Evolutionary conservation across 2,113 vertebrate genomes (phyloP).

Genomic region (Myiagra hebetior): DNA sequence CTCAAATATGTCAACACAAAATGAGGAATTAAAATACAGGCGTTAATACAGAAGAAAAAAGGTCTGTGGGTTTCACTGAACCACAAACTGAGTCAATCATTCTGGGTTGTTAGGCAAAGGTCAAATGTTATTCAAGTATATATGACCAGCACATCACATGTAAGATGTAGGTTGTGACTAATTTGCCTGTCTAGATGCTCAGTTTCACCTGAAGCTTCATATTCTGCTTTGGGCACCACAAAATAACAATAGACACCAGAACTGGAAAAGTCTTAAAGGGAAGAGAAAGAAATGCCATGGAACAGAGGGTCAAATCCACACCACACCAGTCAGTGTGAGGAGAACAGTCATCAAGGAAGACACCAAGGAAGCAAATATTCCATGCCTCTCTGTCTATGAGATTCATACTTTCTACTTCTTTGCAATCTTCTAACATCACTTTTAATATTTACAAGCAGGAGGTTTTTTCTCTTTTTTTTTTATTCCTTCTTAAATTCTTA

Average conservation of each 20-base stretch:
- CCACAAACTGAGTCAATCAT: neutral
- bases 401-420: neutral
- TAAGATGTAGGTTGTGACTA: neutral
- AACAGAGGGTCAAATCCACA: neutral
- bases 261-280: neutral
- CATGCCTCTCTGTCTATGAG: neutral
- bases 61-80: neutral
- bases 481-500: neutral
- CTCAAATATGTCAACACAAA: neutral
- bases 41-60: neutral
- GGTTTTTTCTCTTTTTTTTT: neutral
- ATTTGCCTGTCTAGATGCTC: fast-evolving
- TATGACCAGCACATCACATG: neutral
- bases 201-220: neutral
- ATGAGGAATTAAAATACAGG: neutral
- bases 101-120: neutral
- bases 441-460: neutral
- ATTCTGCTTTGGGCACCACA: neutral
- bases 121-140: neutral
- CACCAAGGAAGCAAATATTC: neutral
- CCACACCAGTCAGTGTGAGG: neutral
- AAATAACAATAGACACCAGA: neutral
- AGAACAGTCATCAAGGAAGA: neutral
- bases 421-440: neutral
- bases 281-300: neutral